phyloP scores from a whole-genome alignment of 2,888 invertebrate species.

The Blera fallax region DNA sequence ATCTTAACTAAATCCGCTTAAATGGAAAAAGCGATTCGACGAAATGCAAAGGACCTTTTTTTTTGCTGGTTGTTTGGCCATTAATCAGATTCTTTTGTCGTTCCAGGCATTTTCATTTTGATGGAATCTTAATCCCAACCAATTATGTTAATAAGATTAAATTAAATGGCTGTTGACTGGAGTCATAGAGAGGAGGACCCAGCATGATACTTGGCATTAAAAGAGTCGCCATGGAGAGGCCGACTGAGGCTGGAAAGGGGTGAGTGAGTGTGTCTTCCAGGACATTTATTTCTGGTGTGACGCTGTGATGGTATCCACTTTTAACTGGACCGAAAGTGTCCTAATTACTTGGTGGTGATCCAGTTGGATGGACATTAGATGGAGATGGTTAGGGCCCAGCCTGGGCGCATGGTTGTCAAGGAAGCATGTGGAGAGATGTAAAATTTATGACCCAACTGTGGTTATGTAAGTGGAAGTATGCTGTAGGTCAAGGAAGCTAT shows the following conservation, averaged over 20 bases:
- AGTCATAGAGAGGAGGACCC: neutral
- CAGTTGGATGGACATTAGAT: conserved; percentile 15
- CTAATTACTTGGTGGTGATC: conserved; percentile 42
- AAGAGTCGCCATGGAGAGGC: neutral
- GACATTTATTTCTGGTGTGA: neutral
- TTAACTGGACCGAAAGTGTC: conserved; percentile 22
- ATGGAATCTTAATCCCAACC: conserved; percentile 48
- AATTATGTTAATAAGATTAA: conserved; percentile 63
- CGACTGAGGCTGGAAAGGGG: neutral
- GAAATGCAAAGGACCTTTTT: neutral
- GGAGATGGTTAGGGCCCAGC: neutral
- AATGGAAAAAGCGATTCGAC: neutral
- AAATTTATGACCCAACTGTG: conserved; percentile 25
- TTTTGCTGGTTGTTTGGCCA: neutral
- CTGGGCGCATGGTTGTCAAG: neutral
- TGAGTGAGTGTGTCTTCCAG: neutral
- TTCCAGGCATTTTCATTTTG: conserved; percentile 1
- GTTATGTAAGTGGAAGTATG: neutral
- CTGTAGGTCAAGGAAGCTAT: conserved; percentile 36
- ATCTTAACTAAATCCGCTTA: conserved; percentile 22
- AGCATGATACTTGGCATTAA: conserved; percentile 31
- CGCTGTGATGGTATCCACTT: neutral
- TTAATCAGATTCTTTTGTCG: conserved; percentile 1
- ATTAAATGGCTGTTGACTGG: conserved; percentile 46
- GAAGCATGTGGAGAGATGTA: neutral